These are phyloP conservation scores for Drosophila malerkotliana DNA, from an alignment of 1,140 invertebrate species.

Conservation along the genomic window DNA sequence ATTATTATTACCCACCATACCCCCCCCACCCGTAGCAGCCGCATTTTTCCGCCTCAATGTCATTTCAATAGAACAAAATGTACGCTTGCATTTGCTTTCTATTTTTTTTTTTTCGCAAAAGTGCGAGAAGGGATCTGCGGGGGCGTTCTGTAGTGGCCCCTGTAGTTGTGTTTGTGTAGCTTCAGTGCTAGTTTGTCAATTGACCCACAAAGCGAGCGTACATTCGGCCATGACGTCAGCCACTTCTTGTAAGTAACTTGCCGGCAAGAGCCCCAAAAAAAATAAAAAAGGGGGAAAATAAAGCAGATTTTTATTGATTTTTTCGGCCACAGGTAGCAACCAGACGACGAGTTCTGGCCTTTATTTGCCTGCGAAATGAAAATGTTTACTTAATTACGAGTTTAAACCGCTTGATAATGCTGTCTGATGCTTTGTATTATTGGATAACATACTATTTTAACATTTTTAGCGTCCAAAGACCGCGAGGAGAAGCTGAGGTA, in stretches of 20 bases:
- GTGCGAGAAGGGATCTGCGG: constrained; percentile 7
- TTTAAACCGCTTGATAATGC: constrained; percentile 17
- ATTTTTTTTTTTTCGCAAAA: constrained; percentile 60
- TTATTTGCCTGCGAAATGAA: constrained; percentile 51
- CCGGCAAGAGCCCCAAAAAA: constrained; percentile 68
- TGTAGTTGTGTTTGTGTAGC: constrained; percentile 26
- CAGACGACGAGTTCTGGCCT: constrained; percentile 28
- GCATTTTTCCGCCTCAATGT: constrained; percentile 57
- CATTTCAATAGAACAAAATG: constrained; percentile 77
- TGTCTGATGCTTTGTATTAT: too few species aligned
- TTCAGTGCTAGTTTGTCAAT: constrained; percentile 62
- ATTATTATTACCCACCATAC: constrained; percentile 18
- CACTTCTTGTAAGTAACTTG: constrained; percentile 48
- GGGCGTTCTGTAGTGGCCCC: constrained; percentile 26
- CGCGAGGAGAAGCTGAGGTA: constrained; percentile 87
- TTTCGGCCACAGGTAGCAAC: constrained; percentile 58
- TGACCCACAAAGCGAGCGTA: constrained; percentile 65
- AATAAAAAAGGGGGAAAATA: constrained; percentile 32
- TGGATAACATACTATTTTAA: not conserved
- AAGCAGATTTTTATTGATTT: constrained; percentile 39
- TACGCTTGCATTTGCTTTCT: constrained; percentile 71
- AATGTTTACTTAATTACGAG: constrained; percentile 22
- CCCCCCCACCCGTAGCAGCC: not conserved
- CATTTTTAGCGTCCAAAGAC: constrained; percentile 80
- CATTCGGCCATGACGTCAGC: constrained; percentile 67